Conservation (phyloP, 2,113 vertebrate species). For the Nycticorax nycticorax region DNA sequence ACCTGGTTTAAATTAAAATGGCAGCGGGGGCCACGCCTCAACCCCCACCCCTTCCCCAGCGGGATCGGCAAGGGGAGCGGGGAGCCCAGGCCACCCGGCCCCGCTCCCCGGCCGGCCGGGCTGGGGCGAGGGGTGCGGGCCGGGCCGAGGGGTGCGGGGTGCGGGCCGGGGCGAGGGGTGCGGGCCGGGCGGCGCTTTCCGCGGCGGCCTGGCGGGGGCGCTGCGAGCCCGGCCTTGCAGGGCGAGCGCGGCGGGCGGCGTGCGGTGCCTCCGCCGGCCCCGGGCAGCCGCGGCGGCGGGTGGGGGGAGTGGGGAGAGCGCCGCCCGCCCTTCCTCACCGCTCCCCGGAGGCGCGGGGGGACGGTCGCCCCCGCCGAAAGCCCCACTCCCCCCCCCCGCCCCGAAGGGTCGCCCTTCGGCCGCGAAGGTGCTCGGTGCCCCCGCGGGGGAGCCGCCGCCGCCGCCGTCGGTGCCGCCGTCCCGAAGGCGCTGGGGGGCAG, state of each 20-base stretch:
- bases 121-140: too few species aligned
- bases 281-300: not conserved
- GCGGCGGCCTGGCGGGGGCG: not conserved
- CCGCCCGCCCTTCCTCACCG: not conserved
- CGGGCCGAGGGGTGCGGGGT: too few species aligned
- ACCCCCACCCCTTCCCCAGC: too few species aligned
- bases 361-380: not conserved
- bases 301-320: not conserved
- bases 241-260: not conserved
- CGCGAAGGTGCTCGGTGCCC: not conserved
- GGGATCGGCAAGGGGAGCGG: too few species aligned
- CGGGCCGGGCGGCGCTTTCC: not conserved
- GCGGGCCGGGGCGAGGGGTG: too few species aligned
- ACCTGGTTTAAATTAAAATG: fast-evolving
- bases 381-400: not conserved
- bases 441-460: not conserved
- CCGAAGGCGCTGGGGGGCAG: not conserved
- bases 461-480: not conserved
- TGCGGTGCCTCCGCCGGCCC: not conserved
- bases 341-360: not conserved
- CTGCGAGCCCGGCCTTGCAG: not conserved
- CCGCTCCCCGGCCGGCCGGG: too few species aligned
- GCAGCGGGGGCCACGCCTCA: fast-evolving
- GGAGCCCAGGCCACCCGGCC: too few species aligned
- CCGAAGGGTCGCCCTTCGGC: not conserved